Evolutionary conservation across 2,797 vertebrate genomes (phyloP).

Genomic region (Taenioides sp.): DNA sequence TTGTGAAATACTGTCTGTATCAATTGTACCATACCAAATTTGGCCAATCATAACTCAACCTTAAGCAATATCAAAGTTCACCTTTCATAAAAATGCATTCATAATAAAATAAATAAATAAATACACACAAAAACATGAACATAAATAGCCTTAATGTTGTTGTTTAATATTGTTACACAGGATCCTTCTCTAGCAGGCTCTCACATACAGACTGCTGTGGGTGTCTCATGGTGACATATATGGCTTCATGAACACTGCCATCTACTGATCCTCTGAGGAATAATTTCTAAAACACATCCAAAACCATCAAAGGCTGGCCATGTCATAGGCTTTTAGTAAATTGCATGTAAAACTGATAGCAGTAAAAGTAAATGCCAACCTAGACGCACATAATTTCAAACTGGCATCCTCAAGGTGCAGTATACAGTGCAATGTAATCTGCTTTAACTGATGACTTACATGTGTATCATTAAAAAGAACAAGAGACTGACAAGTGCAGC

Average conservation of each 20-base stretch:
- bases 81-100: background rate
- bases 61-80: background rate
- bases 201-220: background rate
- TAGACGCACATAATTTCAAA: background rate
- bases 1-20: background rate
- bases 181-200: background rate
- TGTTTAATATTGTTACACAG: background rate
- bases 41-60: background rate
- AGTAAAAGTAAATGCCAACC: background rate
- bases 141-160: background rate
- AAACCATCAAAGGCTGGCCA: slow-evolving; percentile 1
- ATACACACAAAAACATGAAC: background rate
- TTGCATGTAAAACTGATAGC: slow-evolving; percentile 1
- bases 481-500: slow-evolving; percentile 39
- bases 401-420: slow-evolving; percentile 11
- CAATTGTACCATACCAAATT: background rate
- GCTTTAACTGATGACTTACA: slow-evolving; percentile 31
- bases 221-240: background rate
- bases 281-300: background rate
- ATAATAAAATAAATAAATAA: no score
- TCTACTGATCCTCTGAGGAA: background rate
- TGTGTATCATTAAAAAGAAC: slow-evolving; percentile 35
- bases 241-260: slow-evolving; percentile 9
- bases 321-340: background rate
- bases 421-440: slow-evolving; percentile 12